phyloP scores from a whole-genome alignment of 2,888 invertebrate genomes.

The Coenonympha arcania region DNA sequence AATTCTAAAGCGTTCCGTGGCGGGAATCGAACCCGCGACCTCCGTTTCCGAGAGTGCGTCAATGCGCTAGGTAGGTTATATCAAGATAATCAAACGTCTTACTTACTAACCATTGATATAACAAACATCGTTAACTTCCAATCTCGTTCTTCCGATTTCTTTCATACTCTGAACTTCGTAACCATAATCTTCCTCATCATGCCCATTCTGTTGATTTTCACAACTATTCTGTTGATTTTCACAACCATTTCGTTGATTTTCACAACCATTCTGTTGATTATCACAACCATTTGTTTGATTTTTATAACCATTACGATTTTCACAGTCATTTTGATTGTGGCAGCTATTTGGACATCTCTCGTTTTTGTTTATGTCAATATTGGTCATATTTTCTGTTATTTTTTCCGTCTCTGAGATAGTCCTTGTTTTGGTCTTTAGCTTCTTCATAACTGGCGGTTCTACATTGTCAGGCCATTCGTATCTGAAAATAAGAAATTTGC shows the following conservation, averaged over 20 bases:
- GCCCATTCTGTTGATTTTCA: constrained; percentile 28
- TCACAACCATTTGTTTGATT: constrained; percentile 26
- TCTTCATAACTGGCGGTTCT: constrained; percentile 58
- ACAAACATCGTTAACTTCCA: constrained; percentile 85
- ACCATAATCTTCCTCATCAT: constrained; percentile 32
- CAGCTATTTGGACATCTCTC: constrained; percentile 32
- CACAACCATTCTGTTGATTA: constrained; percentile 28
- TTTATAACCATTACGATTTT: constrained; percentile 24
- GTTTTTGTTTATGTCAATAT: constrained; percentile 25
- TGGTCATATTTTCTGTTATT: constrained; percentile 27
- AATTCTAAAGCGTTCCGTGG: too few relatives aligned
- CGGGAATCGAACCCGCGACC: too few relatives aligned
- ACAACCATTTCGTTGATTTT: constrained; percentile 38
- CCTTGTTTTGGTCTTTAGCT: constrained; percentile 41
- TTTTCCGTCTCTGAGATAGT: constrained; percentile 41
- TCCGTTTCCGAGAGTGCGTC: too few relatives aligned
- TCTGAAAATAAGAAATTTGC: constrained; percentile 62
- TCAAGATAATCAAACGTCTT: neutral
- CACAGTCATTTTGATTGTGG: neutral
- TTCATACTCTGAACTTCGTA: constrained; percentile 72
- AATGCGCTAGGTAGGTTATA: too few relatives aligned
- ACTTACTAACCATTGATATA: constrained; percentile 91
- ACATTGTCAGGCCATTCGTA: constrained; percentile 83
- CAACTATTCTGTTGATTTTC: constrained; percentile 34
- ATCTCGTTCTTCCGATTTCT: constrained; percentile 77